Evolutionary conservation across 2,113 vertebrate genomes (phyloP), one percentile per base, ranked within the genome.

Genomic region (Pelecanoides urinatrix): DNA sequence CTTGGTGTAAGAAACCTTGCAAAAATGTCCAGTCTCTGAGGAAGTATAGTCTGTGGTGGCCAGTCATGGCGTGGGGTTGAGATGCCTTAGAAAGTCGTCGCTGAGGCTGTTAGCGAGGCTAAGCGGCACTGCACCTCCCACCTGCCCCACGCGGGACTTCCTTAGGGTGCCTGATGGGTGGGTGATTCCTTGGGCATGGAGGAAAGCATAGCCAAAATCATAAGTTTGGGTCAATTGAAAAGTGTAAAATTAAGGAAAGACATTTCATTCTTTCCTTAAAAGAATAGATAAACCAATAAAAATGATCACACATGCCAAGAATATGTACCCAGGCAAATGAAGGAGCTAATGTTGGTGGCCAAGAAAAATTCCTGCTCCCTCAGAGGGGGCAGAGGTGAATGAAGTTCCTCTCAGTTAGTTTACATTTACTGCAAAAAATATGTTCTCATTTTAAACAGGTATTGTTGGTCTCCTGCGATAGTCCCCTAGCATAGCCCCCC

Each of bases 11-110:
- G 55, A 74, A 96, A 50, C 19, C 34, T 81, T 71, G 32, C 26
- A 56, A 86, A 81, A 75, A 38, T 11, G 26, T 56, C 45, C 2
- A 3, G 38, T 59, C 22, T 72, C 59, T n/a, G n/a, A 85, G 47
- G 38, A 52, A 68, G n/a, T 27, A 19, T 7, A 27, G 61, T 5
- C 29, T 30, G 3, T 30, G 10, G n/a, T 74, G 40, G 47, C 17
- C 1, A 6, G 22, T 50, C 21, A 8, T 32, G 13, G 10, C 1
- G 1, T 4, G 7, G 25, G 20, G 3, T 15, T 65, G 26, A 72
- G 63, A 34, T 65, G 11, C 72, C 80, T 63, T 30, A 86, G 52
- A 25, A 86, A 42, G 58, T 34, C 0, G 53, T 34, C 0, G 0
- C 47, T 59, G 50, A 70, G 27, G 70, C 34, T 81, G 23, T 58